Conservation (phyloP, 2,888 invertebrate species). For the Macrosiphum euphorbiae region DNA sequence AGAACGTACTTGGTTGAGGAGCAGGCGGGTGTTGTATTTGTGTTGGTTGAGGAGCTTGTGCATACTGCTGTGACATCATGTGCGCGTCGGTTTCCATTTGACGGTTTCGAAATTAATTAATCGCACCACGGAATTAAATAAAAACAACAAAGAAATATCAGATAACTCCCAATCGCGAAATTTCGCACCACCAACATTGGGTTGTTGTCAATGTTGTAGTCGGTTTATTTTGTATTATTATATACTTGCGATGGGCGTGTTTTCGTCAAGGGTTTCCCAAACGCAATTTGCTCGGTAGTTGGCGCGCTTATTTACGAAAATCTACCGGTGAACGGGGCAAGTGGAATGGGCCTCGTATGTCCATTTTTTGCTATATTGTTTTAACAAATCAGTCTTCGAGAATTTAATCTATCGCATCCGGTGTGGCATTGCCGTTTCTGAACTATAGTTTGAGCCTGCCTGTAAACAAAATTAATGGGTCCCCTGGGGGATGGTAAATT, state of each 20-base stretch:
- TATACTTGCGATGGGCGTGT: constrained; percentile 41
- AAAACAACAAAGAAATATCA: constrained; percentile 47
- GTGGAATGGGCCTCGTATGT: background rate
- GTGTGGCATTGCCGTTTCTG: background rate
- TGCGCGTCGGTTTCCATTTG: constrained; percentile 60
- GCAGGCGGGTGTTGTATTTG: constrained; percentile 59
- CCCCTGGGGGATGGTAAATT: no score
- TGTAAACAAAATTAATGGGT: background rate
- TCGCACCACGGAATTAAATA: background rate
- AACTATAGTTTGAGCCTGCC: background rate
- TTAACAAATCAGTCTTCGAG: background rate
- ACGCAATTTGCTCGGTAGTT: background rate
- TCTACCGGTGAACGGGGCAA: background rate
- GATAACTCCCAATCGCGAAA: constrained; percentile 23
- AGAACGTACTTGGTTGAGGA: constrained; percentile 56
- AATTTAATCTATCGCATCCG: background rate
- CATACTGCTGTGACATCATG: constrained; percentile 62
- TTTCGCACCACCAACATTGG: constrained; percentile 28
- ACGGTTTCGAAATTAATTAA: background rate
- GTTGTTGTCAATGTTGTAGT: constrained; percentile 53
- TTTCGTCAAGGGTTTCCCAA: constrained; percentile 58
- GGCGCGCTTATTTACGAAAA: constrained; percentile 39
- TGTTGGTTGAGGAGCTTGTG: constrained; percentile 54
- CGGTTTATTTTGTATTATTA: background rate
- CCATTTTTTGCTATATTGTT: background rate